phyloP scores from a whole-genome alignment of 1,140 invertebrate genomes.

The Plodia interpunctella region DNA sequence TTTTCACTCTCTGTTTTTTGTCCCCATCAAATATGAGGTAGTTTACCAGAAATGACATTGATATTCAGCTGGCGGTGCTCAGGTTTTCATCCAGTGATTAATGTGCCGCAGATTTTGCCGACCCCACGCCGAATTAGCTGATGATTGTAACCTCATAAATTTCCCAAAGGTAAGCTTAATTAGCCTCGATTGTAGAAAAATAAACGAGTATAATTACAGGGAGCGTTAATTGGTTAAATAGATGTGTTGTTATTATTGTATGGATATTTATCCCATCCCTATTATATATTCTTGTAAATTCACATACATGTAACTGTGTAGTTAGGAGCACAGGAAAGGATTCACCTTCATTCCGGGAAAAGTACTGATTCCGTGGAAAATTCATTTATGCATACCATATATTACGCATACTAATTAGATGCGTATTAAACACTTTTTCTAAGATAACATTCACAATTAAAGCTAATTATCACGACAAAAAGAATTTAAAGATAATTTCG shows the following conservation, averaged over 20 bases:
- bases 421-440: too few relatives aligned
- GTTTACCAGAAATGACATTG: constrained; percentile 3
- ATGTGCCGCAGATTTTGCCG: not conserved
- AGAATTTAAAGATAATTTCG: constrained; percentile 30
- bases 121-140: not conserved
- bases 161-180: constrained; percentile 11
- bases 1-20: too few relatives aligned
- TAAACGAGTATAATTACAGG: not conserved
- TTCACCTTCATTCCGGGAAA: too few relatives aligned
- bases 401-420: too few relatives aligned
- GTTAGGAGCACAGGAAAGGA: too few relatives aligned
- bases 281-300: too few relatives aligned
- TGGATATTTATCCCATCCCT: too few relatives aligned
- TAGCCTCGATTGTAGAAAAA: not conserved
- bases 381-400: too few relatives aligned
- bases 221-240: too few relatives aligned
- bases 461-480: constrained; percentile 25
- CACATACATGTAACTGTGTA: too few relatives aligned
- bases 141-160: constrained; percentile 8
- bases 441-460: constrained; percentile 12
- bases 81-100: constrained; percentile 1
- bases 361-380: too few relatives aligned
- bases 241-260: too few relatives aligned
- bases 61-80: constrained; percentile 2
- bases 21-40: not conserved